These are phyloP conservation scores for Neotoxoptera formosana DNA, from an alignment of 1,140 invertebrate species.

Conservation along the genomic window DNA sequence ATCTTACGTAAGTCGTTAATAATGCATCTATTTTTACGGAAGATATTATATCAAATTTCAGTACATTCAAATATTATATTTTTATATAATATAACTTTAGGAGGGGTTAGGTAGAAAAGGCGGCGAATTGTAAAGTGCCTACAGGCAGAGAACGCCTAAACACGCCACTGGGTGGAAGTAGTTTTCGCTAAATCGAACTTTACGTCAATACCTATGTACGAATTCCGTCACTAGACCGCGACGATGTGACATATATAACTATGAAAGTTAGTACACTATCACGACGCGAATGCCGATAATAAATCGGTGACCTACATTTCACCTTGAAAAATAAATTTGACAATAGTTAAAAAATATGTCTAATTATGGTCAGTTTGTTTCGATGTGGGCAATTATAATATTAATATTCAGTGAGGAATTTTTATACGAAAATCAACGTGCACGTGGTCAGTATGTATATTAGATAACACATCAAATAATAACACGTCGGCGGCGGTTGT, in stretches of 20 bases:
- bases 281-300: not conserved
- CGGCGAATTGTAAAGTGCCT: too few relatives aligned
- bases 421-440: not conserved
- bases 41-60: too few relatives aligned
- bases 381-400: not conserved
- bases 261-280: not conserved
- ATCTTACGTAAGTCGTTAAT: too few relatives aligned
- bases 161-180: not conserved
- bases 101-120: too few relatives aligned
- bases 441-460: not conserved
- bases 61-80: too few relatives aligned
- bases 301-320: not conserved
- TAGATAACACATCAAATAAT: not conserved
- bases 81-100: too few relatives aligned
- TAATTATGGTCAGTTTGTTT: not conserved
- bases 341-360: not conserved
- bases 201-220: not conserved
- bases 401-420: not conserved
- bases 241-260: not conserved
- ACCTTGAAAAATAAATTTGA: conserved; percentile 33
- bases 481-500: not conserved
- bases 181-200: not conserved
- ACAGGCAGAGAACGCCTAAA: too few relatives aligned
- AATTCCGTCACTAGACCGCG: not conserved
- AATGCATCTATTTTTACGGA: too few relatives aligned